Conservation (phyloP, 2,888 invertebrate genomes). For the Polylopha cassiicola region DNA sequence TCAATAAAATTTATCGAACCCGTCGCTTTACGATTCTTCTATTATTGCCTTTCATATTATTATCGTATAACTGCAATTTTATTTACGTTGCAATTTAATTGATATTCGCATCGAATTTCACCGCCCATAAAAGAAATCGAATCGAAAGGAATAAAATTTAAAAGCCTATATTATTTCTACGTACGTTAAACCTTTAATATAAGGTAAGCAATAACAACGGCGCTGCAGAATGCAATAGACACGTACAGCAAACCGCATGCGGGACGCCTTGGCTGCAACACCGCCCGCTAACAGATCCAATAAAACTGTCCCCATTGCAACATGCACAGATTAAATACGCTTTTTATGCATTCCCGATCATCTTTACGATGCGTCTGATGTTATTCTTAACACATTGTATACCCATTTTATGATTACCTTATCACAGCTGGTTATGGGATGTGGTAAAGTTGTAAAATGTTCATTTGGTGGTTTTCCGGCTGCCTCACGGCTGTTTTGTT, state of each 20-base stretch:
- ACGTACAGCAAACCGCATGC: conserved; percentile 15
- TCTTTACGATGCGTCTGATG: conserved; percentile 42
- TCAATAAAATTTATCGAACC: background rate
- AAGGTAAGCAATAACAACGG: conserved; percentile 8
- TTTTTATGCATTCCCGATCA: conserved; percentile 42
- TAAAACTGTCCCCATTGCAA: conserved; percentile 59
- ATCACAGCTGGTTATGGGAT: conserved; percentile 57
- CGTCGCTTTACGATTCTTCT: background rate
- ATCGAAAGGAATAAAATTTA: conserved; percentile 18
- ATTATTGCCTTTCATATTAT: conserved; percentile 2
- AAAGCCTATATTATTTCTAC: conserved; percentile 7
- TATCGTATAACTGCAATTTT: conserved; percentile 2
- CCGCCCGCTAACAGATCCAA: conserved; percentile 45
- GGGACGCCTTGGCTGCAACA: conserved; percentile 32
- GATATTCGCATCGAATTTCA: conserved; percentile 4
- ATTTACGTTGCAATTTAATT: conserved; percentile 11
- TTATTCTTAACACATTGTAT: conserved; percentile 47
- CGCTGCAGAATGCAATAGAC: background rate
- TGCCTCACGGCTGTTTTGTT: conserved; percentile 26
- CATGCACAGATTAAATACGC: conserved; percentile 45
- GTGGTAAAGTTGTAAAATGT: conserved; percentile 56
- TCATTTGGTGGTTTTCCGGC: conserved; percentile 60
- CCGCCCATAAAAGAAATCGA: conserved; percentile 16
- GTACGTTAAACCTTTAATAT: conserved; percentile 4
- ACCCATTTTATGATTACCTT: conserved; percentile 53